Evolutionary conservation across 2,888 invertebrate genomes (phyloP), one percentile per base, ranked within the genome.

Genomic region (Andrena camellia): DNA sequence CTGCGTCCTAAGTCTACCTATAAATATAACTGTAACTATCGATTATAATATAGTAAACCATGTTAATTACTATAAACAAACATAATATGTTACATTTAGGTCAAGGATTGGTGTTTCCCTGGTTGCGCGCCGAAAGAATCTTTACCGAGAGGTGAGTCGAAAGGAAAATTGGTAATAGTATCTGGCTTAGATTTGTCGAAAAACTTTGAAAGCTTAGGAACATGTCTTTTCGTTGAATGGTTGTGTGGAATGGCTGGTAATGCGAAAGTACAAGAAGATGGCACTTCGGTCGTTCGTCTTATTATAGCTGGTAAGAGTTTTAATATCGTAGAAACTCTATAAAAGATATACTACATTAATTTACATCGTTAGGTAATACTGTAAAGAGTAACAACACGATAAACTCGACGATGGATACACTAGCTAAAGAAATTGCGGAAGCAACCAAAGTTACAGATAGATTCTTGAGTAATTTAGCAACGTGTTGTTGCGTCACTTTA

Each of bases 161-260:
- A 70, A 75, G 93, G 92, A 80, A 93, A 93, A 73, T 20, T 94
- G 33, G 86, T 94, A 23, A 81, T 94, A n/a, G 94, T 98, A 78
- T 98, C 97, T 82, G 98, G 98, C 0, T 94, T 98, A 72, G 97
- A 97, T 92, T 94, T 98, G 88, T 95, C 96, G 10, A 95, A 96
- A 63, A 95, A 95, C 83, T 95, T 95, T 31, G 96, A 96, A 79
- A 95, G 96, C 81, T 95, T 97, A 81, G 95, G 97, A 0, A 92
- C 98, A 35, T 97, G 97, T 92, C 94, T 99, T 63, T 95, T 99
- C 63, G 94, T 96, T 75, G 97, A 98, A 92, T 97, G 98, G 96
- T 90, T 99, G 23, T 96, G 96, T 86, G 99, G 99, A 6, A 95
- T 97, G 90, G 94, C 97, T 59, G 97, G 97, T 1, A 95, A 96